Conservation (phyloP, 2,888 invertebrate genomes). For the Sesia apiformis region DNA sequence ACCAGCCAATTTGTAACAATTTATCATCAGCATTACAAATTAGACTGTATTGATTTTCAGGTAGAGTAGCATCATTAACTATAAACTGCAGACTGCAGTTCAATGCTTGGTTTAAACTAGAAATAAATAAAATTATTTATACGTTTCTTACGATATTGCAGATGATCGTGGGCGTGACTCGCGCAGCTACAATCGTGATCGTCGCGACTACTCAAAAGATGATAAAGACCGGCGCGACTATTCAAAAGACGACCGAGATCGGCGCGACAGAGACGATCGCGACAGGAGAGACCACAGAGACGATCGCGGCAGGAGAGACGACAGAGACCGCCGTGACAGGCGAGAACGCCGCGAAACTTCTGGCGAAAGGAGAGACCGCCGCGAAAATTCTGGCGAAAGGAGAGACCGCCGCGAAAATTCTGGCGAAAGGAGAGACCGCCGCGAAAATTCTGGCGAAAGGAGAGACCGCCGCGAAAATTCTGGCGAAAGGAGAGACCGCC, state of each 20-base stretch:
- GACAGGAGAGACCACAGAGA: slow-evolving; percentile 14
- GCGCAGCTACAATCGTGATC: slow-evolving; percentile 51
- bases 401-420: neutral
- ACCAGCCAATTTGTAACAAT: too few species aligned
- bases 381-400: too few species aligned
- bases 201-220: slow-evolving; percentile 24
- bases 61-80: too few species aligned
- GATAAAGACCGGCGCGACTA: slow-evolving; percentile 21
- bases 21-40: too few species aligned
- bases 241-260: slow-evolving; percentile 21
- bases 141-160: slow-evolving; percentile 1
- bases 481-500: slow-evolving; percentile 18
- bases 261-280: slow-evolving; percentile 12
- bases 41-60: too few species aligned
- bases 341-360: slow-evolving; percentile 7
- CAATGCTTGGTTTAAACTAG: too few species aligned
- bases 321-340: slow-evolving; percentile 10
- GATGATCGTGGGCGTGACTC: slow-evolving; percentile 46
- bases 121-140: too few species aligned
- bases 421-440: slow-evolving; percentile 13
- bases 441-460: slow-evolving; percentile 10
- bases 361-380: slow-evolving; percentile 10
- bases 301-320: slow-evolving; percentile 10
- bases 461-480: slow-evolving; percentile 7
- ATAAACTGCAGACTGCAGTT: too few species aligned